Percentiles rank a stretch among this genome's conserved stretches.
Conservation (phyloP, 30 jellyfish, hydroid and myxozoan genomes). For the Pseudorhiza aurosa region DNA sequence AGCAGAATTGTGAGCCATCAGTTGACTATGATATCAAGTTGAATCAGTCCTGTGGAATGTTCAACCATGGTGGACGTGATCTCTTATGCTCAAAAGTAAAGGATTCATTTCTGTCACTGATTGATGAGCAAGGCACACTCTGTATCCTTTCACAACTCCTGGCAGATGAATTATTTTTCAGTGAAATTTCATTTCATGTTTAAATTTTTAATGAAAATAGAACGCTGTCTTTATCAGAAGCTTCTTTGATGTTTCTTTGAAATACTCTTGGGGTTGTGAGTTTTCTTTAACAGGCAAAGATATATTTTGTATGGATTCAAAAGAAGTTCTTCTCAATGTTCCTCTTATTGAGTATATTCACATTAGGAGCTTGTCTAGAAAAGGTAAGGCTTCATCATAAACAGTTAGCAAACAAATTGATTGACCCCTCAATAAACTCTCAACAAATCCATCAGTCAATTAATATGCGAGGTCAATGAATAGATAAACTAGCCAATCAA, state of each 20-base stretch:
- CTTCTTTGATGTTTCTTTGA: too few species aligned
- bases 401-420: too few species aligned
- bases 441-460: too few species aligned
- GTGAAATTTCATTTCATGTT: too few species aligned
- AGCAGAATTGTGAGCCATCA: conserved; percentile 4
- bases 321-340: background rate
- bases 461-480: too few species aligned
- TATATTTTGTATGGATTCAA: background rate
- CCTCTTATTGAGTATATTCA: background rate
- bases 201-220: too few species aligned
- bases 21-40: background rate
- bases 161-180: too few species aligned
- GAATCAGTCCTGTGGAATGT: background rate
- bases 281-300: conserved; percentile 6
- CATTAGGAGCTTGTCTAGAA: background rate
- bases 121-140: background rate
- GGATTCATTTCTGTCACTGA: conserved; percentile 8
- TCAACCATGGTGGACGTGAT: background rate
- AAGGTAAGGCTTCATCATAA: background rate
- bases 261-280: too few species aligned
- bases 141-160: conserved; percentile 24
- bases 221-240: too few species aligned
- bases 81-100: conserved; percentile 24
- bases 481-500: too few species aligned
- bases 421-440: too few species aligned